These are phyloP conservation scores for Neoseiulus cucumeris DNA, from an alignment of 1,140 invertebrate species.

Conservation along the genomic window DNA sequence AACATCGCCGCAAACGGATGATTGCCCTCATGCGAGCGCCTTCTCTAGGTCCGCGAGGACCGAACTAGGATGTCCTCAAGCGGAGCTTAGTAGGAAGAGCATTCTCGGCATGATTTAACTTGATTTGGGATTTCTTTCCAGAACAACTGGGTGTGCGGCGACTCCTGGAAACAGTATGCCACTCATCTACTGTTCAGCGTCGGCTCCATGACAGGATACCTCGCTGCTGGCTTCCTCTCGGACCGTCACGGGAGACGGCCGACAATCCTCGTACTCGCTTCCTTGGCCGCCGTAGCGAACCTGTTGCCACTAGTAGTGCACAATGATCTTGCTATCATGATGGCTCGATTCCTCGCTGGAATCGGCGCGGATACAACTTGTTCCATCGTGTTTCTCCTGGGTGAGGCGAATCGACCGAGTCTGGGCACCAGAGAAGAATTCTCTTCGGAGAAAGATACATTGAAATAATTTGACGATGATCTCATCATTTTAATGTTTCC, in stretches of 20 bases:
- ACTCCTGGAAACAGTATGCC: conserved; percentile 16
- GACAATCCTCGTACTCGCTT: background rate
- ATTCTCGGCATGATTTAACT: too few species aligned
- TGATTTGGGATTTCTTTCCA: too few species aligned
- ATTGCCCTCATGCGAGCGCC: too few species aligned
- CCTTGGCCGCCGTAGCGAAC: background rate
- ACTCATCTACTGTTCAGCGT: conserved; percentile 17
- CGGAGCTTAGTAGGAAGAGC: too few species aligned
- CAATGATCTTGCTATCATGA: background rate
- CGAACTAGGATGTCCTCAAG: too few species aligned
- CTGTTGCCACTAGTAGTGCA: background rate
- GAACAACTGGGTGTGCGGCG: conserved; percentile 19
- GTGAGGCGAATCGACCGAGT: background rate
- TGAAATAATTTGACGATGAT: background rate
- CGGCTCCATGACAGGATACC: conserved; percentile 17
- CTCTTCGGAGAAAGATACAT: too few species aligned
- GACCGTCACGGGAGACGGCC: conserved; percentile 15
- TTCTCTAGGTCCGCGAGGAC: too few species aligned
- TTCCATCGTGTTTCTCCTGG: conserved; percentile 12
- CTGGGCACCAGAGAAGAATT: too few species aligned
- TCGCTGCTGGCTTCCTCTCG: conserved; percentile 15
- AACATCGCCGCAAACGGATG: too few species aligned
- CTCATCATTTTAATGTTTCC: too few species aligned
- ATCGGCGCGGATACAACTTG: conserved; percentile 7
- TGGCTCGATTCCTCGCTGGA: conserved; percentile 10